phyloP scores from a whole-genome alignment of 1,140 invertebrate species.

The Drosophila kepulauana region DNA sequence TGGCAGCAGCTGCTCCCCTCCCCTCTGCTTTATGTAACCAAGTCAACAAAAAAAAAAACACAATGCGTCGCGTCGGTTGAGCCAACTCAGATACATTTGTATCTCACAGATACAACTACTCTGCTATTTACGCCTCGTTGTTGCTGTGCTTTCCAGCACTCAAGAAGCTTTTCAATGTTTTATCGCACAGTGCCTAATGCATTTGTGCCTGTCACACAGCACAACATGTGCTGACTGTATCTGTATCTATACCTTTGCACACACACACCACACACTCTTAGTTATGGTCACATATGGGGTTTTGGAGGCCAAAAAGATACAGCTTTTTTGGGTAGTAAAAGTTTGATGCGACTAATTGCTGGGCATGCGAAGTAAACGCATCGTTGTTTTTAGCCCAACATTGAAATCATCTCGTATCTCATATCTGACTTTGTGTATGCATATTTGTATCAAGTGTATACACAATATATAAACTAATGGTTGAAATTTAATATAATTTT shows the following conservation, averaged over 20 bases:
- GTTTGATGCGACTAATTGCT: slow-evolving; percentile 11
- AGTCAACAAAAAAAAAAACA: slow-evolving; percentile 58
- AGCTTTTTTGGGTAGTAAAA: slow-evolving; percentile 8
- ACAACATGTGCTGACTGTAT: slow-evolving; percentile 20
- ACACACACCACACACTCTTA: not conserved
- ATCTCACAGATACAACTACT: slow-evolving; percentile 21
- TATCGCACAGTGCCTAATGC: slow-evolving; percentile 33
- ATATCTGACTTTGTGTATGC: no score
- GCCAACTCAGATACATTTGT: slow-evolving; percentile 15
- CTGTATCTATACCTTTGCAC: slow-evolving; percentile 14
- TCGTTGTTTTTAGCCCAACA: not conserved
- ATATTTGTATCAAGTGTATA: no score
- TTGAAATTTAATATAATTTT: no score
- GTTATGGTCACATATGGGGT: slow-evolving; percentile 9
- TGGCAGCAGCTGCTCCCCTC: slow-evolving; percentile 8
- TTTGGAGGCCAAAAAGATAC: slow-evolving; percentile 23
- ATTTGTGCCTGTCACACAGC: slow-evolving; percentile 30
- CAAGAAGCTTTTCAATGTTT: slow-evolving; percentile 41
- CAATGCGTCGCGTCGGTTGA: slow-evolving; percentile 49
- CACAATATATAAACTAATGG: no score
- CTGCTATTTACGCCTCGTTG: not conserved
- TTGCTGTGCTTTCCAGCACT: slow-evolving; percentile 30
- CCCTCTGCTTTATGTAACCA: slow-evolving; percentile 61
- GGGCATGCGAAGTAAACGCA: not conserved
- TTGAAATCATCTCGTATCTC: no score